Percentiles rank a stretch among this genome's conserved stretches.
phyloP scores from a whole-genome alignment of 2,797 vertebrate species.

The Natrix natrix region DNA sequence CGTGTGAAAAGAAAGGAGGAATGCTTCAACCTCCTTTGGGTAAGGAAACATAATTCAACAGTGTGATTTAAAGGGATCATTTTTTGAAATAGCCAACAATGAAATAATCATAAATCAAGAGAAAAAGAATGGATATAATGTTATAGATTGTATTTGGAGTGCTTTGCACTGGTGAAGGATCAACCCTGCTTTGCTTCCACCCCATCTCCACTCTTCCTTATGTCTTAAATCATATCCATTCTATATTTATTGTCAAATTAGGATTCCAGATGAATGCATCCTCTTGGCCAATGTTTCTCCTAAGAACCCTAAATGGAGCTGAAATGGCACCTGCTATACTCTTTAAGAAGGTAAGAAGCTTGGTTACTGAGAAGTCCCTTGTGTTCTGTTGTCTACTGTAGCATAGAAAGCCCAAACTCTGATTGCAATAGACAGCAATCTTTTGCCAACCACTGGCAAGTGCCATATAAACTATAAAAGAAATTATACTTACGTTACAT shows the following conservation, averaged over 20 bases:
- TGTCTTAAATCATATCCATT: background rate
- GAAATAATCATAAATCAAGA: background rate
- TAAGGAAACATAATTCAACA: slow-evolving; percentile 61
- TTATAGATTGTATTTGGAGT: background rate
- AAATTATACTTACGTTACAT: slow-evolving; percentile 1
- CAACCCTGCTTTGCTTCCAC: background rate
- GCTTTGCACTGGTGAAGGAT: background rate
- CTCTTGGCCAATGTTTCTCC: slow-evolving; percentile 96
- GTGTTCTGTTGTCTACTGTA: slow-evolving; percentile 32
- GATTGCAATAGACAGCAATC: slow-evolving; percentile 27
- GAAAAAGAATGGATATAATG: background rate
- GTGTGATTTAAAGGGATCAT: background rate
- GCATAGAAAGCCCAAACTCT: slow-evolving; percentile 5
- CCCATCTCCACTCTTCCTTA: background rate
- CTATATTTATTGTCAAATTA: slow-evolving; percentile 61
- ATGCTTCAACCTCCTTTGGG: slow-evolving; percentile 96
- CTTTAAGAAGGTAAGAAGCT: slow-evolving; percentile 85
- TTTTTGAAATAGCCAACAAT: background rate
- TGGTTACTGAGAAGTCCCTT: background rate
- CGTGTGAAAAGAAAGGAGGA: slow-evolving; percentile 93
- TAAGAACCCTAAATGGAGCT: slow-evolving; percentile 88
- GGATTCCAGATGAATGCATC: slow-evolving; percentile 94
- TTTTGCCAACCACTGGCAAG: background rate
- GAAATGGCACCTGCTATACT: slow-evolving; percentile 89
- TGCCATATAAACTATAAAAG: slow-evolving; percentile 16